Base-by-base conservation (phyloP, 2,888 invertebrate genomes). In the Congeria kusceri region DNA sequence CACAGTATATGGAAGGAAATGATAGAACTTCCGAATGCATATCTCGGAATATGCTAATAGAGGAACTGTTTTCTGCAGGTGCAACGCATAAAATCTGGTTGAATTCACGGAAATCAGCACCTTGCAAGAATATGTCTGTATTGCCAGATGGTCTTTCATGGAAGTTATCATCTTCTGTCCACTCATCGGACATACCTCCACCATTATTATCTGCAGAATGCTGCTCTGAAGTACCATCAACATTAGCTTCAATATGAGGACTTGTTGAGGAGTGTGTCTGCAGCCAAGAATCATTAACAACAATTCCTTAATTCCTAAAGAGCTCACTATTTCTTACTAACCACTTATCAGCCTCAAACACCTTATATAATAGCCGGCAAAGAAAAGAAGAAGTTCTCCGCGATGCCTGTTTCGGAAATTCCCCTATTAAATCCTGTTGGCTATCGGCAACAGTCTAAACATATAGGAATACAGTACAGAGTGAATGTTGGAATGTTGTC, bases 31-130 rank as follows among this genome's bases (percentile, higher is more conserved):
- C 75, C 20, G 73, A 29, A 58, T 66, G 28, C n/a, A 47, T 7
- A 32, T 73, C 73, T 27, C 63, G 68, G 57, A 68, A 75, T 20
- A 75, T 29, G 53, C 63, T 59, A 3, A 75, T 23, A 39, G 68
- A 63, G 20, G 58, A 20, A 47, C 62, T 68, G 4, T 44, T 46
- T 68, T 68, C 75, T 25, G 46, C 62, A 18, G 75, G 75, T 11
- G 68, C 69, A 73, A 71, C 46, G 59, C 23, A 46, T n/a, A 80
- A 25, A 32, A 66, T 63, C 44, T 39, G 32, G 27, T 67, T 80
- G 44, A 71, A 75, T 46, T 80, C 80, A n/a, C 80, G 62, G 23
- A 80, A 72, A 58, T 70, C 75, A n/a, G 61, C 58, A 32, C 76
- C 44, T n/a, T 76, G 70, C 59, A 80, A 23, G 9, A 64, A 28